Conservation (phyloP, 1,140 invertebrate genomes). For the Sarcophaga bullata region DNA sequence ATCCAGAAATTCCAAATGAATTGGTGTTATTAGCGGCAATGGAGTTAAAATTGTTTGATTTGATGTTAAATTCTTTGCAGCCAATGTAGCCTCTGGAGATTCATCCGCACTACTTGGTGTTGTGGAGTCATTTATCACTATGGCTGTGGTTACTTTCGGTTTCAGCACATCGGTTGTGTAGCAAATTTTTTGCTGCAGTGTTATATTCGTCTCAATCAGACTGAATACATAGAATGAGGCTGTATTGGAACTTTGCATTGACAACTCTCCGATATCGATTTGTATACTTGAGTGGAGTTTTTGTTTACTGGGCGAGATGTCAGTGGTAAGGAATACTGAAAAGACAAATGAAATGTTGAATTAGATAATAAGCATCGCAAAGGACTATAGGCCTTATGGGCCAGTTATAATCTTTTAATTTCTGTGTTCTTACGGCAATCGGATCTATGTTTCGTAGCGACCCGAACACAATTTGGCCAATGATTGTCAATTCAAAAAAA, state of each 20-base stretch:
- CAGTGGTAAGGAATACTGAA: slow-evolving; percentile 63
- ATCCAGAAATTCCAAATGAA: slow-evolving; percentile 62
- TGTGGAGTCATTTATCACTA: slow-evolving; percentile 41
- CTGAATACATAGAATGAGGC: slow-evolving; percentile 62
- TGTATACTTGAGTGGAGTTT: slow-evolving; percentile 61
- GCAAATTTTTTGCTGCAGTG: slow-evolving; percentile 58
- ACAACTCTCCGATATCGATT: slow-evolving; percentile 61
- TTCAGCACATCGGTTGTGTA: slow-evolving; percentile 59
- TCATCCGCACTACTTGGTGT: slow-evolving; percentile 56
- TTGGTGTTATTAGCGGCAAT: slow-evolving; percentile 47
- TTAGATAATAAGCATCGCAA: not conserved
- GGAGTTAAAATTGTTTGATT: slow-evolving; percentile 7
- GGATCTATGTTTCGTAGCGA: no score
- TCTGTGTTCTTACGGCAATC: no score
- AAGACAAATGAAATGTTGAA: slow-evolving; percentile 29
- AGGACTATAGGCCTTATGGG: no score
- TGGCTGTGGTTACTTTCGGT: slow-evolving; percentile 36
- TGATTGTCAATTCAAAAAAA: no score
- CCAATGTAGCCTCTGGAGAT: slow-evolving; percentile 53
- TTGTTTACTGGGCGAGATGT: slow-evolving; percentile 55
- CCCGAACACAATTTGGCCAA: no score
- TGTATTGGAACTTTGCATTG: slow-evolving; percentile 55
- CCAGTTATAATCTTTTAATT: no score
- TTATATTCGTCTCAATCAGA: slow-evolving; percentile 57
- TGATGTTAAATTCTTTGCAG: slow-evolving; percentile 10